Conservation (phyloP, 2,113 vertebrate genomes). For the Egretta garzetta region DNA sequence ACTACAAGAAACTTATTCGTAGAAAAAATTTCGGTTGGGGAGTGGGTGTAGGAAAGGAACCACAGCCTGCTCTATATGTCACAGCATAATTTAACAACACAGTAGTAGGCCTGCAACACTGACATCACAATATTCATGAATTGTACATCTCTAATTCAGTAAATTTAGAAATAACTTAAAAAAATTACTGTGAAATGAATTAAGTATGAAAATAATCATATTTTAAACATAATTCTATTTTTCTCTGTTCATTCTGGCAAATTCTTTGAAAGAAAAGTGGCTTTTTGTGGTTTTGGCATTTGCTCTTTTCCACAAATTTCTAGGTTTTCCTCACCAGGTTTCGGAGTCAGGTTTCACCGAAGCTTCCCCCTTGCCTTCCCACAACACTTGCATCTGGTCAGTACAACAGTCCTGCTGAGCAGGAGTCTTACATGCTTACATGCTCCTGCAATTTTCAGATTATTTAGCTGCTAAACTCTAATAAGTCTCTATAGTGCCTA, state of each 20-base stretch:
- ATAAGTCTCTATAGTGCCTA: not conserved
- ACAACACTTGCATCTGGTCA: not conserved
- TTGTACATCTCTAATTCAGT: not conserved
- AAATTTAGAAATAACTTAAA: not conserved
- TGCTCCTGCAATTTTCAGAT: not conserved
- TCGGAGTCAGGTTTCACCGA: not conserved
- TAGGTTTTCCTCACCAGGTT: not conserved
- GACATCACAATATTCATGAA: not conserved
- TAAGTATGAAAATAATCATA: not conserved
- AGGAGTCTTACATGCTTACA: not conserved
- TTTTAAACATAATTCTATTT: not conserved
- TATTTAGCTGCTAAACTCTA: not conserved
- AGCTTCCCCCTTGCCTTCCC: not conserved
- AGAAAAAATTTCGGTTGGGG: not conserved
- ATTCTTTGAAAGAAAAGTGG: not conserved
- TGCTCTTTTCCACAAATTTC: not conserved
- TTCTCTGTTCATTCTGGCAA: not conserved
- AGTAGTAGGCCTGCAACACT: not conserved
- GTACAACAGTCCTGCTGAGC: not conserved
- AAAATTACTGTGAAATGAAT: not conserved
- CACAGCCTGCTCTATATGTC: not conserved
- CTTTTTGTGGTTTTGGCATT: not conserved
- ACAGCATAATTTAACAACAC: not conserved
- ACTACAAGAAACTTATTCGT: not conserved
- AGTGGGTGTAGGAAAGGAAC: not conserved